Conservation (phyloP, 2,888 invertebrate genomes). For the Calliopum simillimum region DNA sequence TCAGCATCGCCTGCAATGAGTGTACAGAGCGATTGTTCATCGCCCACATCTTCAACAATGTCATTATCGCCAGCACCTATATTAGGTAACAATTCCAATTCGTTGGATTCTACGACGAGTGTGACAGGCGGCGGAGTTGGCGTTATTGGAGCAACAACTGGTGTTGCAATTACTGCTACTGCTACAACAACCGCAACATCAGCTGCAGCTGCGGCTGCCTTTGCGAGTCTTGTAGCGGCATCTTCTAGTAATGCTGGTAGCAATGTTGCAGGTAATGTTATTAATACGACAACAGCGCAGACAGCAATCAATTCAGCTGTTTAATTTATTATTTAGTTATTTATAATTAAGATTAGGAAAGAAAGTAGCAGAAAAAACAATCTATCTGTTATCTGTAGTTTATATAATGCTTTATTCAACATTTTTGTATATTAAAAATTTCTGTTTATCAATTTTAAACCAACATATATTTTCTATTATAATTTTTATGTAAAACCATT, state of each 20-base stretch:
- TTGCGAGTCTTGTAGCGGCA: constrained; percentile 53
- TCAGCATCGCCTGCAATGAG: constrained; percentile 61
- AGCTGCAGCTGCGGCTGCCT: constrained; percentile 56
- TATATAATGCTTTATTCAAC: not conserved
- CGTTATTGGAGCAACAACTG: constrained; percentile 52
- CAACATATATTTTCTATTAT: not conserved
- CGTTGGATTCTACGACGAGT: constrained; percentile 37
- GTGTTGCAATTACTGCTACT: constrained; percentile 60
- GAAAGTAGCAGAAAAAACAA: not conserved
- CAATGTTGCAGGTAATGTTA: constrained; percentile 38
- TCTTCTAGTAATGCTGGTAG: constrained; percentile 31
- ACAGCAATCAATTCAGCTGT: constrained; percentile 64
- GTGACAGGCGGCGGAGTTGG: constrained; percentile 48
- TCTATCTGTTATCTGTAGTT: not conserved
- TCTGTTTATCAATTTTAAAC: not conserved
- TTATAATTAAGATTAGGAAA: not conserved
- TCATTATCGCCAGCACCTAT: constrained; percentile 60
- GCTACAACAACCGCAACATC: constrained; percentile 54
- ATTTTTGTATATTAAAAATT: not conserved
- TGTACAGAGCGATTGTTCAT: constrained; percentile 62
- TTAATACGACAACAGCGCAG: constrained; percentile 50
- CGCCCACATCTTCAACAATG: constrained; percentile 61
- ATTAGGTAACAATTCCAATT: constrained; percentile 30
- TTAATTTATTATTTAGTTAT: constrained; percentile 44
- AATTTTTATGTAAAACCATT: not conserved